These are phyloP conservation scores for Drosophila setifemur DNA, from an alignment of 1,140 invertebrate genomes.

Conservation along the genomic window DNA sequence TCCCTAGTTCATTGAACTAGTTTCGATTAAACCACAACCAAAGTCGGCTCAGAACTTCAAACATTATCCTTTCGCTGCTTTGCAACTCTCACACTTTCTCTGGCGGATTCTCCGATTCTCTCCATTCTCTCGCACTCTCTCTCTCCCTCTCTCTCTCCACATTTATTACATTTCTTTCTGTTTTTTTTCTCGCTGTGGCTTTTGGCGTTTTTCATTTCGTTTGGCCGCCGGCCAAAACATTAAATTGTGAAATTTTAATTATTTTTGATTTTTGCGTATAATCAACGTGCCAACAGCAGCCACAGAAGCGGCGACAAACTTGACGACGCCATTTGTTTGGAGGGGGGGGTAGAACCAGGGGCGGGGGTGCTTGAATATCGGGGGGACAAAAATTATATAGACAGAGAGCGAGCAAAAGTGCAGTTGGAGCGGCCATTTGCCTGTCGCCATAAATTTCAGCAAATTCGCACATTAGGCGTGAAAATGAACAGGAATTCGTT, in stretches of 20 bases:
- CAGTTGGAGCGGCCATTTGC: constrained; percentile 60
- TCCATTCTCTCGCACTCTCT: too few species aligned
- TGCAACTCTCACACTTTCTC: too few species aligned
- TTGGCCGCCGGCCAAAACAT: constrained; percentile 71
- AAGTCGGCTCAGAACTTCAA: constrained; percentile 24
- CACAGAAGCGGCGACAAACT: constrained; percentile 34
- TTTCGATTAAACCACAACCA: background rate
- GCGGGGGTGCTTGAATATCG: background rate
- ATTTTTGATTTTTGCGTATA: constrained; percentile 82
- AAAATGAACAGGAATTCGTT: constrained; percentile 42
- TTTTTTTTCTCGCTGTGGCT: constrained; percentile 7
- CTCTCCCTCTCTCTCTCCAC: background rate
- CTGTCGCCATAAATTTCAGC: constrained; percentile 72
- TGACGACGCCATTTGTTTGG: constrained; percentile 17
- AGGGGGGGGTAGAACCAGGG: background rate
- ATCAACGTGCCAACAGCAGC: constrained; percentile 73
- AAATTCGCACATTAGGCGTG: constrained; percentile 75
- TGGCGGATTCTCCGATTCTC: too few species aligned
- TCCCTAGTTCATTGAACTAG: constrained; percentile 9
- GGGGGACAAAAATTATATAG: background rate
- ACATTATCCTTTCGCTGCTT: background rate
- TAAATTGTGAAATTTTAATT: constrained; percentile 81
- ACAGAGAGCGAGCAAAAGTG: constrained; percentile 38
- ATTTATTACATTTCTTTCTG: background rate
- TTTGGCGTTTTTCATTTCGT: constrained; percentile 47